phyloP scores from a whole-genome alignment of 2,888 invertebrate genomes.

The Callimorpha dominula region DNA sequence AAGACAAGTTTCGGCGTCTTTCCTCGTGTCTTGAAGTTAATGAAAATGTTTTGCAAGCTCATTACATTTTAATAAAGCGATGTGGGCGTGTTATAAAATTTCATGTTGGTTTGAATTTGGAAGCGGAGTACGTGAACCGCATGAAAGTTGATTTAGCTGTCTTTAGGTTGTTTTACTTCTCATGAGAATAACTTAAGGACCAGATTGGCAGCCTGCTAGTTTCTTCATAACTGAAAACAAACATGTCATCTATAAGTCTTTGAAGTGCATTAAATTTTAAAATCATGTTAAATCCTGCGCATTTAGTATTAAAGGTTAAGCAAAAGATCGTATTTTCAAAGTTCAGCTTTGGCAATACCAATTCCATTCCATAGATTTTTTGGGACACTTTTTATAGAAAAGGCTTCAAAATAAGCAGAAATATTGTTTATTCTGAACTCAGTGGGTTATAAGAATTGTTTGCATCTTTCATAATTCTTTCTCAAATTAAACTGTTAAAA shows the following conservation, averaged over 20 bases:
- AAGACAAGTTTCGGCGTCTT: conserved; percentile 60
- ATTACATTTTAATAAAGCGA: conserved; percentile 58
- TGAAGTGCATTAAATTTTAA: too few species aligned
- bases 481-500: too few species aligned
- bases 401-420: too few species aligned
- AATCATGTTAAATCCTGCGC: too few species aligned
- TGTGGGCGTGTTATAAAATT: conserved; percentile 29
- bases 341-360: too few species aligned
- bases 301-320: too few species aligned
- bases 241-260: not conserved
- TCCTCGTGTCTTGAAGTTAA: conserved; percentile 58
- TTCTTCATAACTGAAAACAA: not conserved
- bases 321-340: too few species aligned
- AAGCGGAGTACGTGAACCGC: conserved; percentile 18
- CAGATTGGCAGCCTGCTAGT: not conserved
- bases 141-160: conserved; percentile 16
- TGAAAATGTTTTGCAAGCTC: conserved; percentile 64
- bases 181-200: not conserved
- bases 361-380: too few species aligned
- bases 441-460: too few species aligned
- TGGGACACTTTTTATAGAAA: too few species aligned
- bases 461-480: not conserved
- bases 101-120: conserved; percentile 24
- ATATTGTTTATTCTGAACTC: too few species aligned
- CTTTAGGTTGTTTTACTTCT: not conserved